phyloP scores from a whole-genome alignment of 2,113 vertebrate genomes.

The Echinops telfairi region DNA sequence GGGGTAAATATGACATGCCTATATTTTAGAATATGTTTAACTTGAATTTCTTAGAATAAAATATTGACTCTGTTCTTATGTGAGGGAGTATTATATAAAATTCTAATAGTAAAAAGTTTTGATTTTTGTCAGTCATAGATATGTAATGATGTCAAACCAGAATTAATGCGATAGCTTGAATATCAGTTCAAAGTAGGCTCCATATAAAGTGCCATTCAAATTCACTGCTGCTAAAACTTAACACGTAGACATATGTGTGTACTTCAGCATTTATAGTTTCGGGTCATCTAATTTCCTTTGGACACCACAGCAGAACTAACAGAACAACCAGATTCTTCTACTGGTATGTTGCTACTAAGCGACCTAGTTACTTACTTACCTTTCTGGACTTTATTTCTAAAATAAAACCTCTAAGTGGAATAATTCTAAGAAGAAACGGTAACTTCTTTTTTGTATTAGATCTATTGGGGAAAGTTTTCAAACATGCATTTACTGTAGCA shows the following conservation, averaged over 20 bases:
- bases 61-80: constrained; percentile 23
- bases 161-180: constrained; percentile 18
- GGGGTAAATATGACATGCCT: constrained; percentile 1
- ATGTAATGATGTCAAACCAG: constrained; percentile 8
- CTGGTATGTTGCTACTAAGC: neutral
- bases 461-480: neutral
- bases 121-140: neutral
- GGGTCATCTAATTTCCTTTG: neutral
- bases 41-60: neutral
- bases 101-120: constrained; percentile 4
- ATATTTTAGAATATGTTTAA: neutral
- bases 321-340: neutral
- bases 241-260: neutral
- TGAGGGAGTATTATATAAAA: neutral
- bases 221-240: neutral
- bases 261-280: neutral
- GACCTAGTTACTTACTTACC: neutral
- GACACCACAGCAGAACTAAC: neutral
- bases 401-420: neutral
- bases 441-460: neutral
- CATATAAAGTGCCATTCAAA: neutral
- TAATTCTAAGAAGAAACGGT: neutral
- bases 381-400: neutral
- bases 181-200: constrained; percentile 4
- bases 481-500: neutral